Evolutionary conservation across 2,888 invertebrate species (phyloP), one percentile per base, ranked within the genome.

Genomic region (Latrodectus elegans): DNA sequence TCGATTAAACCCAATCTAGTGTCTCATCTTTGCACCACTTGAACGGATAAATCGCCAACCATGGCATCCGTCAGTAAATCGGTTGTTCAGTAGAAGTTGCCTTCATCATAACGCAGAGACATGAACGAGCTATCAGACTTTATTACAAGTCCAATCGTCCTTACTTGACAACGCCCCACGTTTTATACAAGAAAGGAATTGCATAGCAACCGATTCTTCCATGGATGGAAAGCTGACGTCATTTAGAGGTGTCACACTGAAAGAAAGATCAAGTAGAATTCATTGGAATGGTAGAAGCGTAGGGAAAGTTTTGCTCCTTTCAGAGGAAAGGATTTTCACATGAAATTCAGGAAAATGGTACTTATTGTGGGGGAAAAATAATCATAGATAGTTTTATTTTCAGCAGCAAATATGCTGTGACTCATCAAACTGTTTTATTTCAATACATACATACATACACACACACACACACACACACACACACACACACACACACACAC

Each of bases 111-210:
- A 74, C 65, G 84, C 22, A 60, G 22, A 75, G 68, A 80, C 80
- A 74, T 74, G 70, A 82, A 82, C 71, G 74, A n/a, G 78, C 80
- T 51, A 80, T 81, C 76, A 68, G 70, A 80, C 85, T 85, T 85
- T 79, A 80, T 81, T 80, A 71, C 80, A 72, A 86, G 76, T 81
- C 75, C 80, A 76, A 80, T 81, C 80, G 75, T 86, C 80, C 76
- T 65, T 81, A 74, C 80, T 26, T 76, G 75, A 80, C 75, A 80
- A 85, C 85, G 78, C 78, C 84, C 78, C 60, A 38, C 68, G 72
- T 76, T 67, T 84, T 67, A 76, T 76, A 77, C 65, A 55, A 67
- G 72, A 72, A 55, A 51, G 17, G 85, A 79, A 85, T 80, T 67
- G 64, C 80, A 64, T 80, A 75, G 86, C 86, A 86, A 81, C 80